Percentiles rank a stretch among this genome's conserved stretches.
Conservation (phyloP, 1,140 invertebrate genomes). For the Armadillidium nasatum region DNA sequence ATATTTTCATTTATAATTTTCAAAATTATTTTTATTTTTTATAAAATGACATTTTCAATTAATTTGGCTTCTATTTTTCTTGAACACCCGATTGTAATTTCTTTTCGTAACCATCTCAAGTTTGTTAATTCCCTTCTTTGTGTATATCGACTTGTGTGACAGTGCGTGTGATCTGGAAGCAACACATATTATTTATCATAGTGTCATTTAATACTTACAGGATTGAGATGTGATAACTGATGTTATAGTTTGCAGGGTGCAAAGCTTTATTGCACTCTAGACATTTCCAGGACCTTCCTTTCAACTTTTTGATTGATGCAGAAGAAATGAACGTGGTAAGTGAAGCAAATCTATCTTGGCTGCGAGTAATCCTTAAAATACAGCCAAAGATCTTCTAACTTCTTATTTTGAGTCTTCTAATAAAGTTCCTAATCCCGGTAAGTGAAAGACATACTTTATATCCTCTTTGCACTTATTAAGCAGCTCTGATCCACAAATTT, state of each 20-base stretch:
- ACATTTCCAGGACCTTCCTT: slow-evolving; percentile 39
- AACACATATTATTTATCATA: slow-evolving; percentile 7
- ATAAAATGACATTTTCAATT: too few species aligned
- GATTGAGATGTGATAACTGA: slow-evolving; percentile 36
- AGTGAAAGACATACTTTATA: slow-evolving; percentile 3
- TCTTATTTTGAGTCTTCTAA: not conserved
- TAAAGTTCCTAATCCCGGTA: not conserved
- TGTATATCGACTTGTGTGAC: slow-evolving; percentile 3
- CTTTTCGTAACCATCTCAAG: not conserved
- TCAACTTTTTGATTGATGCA: not conserved
- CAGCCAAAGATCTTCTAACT: not conserved
- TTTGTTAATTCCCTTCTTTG: not conserved
- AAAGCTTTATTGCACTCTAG: slow-evolving; percentile 44
- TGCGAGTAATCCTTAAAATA: not conserved
- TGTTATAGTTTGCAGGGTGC: slow-evolving; percentile 42
- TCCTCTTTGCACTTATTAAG: slow-evolving; percentile 10
- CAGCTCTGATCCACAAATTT: slow-evolving; percentile 9
- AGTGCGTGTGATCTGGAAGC: slow-evolving; percentile 1
- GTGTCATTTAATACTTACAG: slow-evolving; percentile 28
- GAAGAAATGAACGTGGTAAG: slow-evolving; percentile 2
- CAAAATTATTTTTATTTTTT: too few species aligned
- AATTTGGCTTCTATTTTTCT: too few species aligned
- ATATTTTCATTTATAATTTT: too few species aligned
- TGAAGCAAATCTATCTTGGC: not conserved
- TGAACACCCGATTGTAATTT: too few species aligned